Percentiles rank a stretch among this genome's conserved stretches.
Conservation (phyloP, 92 coral and sea anemone species). For the Desmophyllum pertusum region DNA sequence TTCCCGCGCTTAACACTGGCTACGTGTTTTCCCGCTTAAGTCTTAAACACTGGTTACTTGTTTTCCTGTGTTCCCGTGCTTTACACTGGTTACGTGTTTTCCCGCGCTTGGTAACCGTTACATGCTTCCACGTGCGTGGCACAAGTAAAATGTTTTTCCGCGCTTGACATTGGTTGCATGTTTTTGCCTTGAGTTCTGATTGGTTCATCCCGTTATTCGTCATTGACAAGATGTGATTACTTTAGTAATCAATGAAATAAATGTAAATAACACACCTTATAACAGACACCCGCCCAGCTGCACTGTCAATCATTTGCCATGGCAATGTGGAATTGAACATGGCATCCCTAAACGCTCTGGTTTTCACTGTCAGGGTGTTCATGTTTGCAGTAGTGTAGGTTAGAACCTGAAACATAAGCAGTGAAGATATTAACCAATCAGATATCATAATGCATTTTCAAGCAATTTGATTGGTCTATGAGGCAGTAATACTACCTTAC, state of each 20-base stretch:
- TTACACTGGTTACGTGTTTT: not conserved
- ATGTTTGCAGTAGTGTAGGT: conserved; percentile 65
- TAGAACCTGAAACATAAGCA: conserved; percentile 56
- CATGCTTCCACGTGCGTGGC: not conserved
- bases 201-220: not conserved
- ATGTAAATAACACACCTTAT: conserved; percentile 59
- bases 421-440: not conserved
- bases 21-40: conserved; percentile 5
- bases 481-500: too few species aligned
- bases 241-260: not conserved
- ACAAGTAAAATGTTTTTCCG: not conserved
- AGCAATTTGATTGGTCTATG: too few species aligned
- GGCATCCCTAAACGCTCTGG: conserved; percentile 74
- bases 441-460: too few species aligned
- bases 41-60: not conserved
- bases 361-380: conserved; percentile 51
- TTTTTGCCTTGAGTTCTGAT: not conserved
- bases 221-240: not conserved
- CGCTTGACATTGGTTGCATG: not conserved
- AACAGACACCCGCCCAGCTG: conserved; percentile 90
- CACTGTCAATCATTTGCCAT: conserved; percentile 96
- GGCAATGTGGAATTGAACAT: conserved; percentile 88
- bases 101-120: not conserved
- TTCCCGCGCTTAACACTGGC: not conserved
- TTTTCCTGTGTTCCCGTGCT: not conserved